phyloP scores from a whole-genome alignment of 2,113 vertebrate genomes.

The Rhinichthys klamathensis region DNA sequence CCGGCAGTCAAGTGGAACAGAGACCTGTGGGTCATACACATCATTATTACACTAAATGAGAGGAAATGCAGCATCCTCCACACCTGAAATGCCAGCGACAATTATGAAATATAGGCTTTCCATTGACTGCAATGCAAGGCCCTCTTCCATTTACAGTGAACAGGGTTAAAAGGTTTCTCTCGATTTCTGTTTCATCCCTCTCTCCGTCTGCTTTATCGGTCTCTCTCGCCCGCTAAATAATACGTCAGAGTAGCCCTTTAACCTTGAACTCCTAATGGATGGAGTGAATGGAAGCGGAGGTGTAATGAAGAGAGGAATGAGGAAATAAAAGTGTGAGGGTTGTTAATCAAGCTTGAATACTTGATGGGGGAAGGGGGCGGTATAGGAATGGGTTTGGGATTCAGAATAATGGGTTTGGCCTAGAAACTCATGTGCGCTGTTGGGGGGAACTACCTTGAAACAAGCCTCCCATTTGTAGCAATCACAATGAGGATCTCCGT shows the following conservation, averaged over 20 bases:
- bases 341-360: constrained; percentile 62
- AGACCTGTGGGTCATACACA: constrained; percentile 18
- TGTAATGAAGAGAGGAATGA: constrained; percentile 61
- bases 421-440: constrained; percentile 1
- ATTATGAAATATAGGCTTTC: constrained; percentile 16
- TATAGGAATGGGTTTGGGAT: neutral
- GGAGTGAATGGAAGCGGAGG: constrained; percentile 64
- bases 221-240: constrained; percentile 52
- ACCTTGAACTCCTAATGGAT: constrained; percentile 71
- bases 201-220: neutral
- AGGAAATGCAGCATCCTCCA: neutral
- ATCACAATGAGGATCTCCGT: neutral
- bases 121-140: neutral
- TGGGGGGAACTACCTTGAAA: constrained; percentile 1
- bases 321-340: constrained; percentile 63
- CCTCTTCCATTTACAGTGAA: constrained; percentile 11
- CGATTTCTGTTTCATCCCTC: neutral
- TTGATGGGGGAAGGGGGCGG: constrained; percentile 16
- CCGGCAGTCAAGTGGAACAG: constrained; percentile 4
- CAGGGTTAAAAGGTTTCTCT: constrained; percentile 20
- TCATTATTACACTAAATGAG: neutral
- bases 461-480: neutral
- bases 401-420: neutral
- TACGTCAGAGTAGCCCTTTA: constrained; percentile 67
- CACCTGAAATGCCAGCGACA: constrained; percentile 28